Evolutionary conservation across 2,113 vertebrate genomes (phyloP).

Genomic region (Anguilla rostrata): DNA sequence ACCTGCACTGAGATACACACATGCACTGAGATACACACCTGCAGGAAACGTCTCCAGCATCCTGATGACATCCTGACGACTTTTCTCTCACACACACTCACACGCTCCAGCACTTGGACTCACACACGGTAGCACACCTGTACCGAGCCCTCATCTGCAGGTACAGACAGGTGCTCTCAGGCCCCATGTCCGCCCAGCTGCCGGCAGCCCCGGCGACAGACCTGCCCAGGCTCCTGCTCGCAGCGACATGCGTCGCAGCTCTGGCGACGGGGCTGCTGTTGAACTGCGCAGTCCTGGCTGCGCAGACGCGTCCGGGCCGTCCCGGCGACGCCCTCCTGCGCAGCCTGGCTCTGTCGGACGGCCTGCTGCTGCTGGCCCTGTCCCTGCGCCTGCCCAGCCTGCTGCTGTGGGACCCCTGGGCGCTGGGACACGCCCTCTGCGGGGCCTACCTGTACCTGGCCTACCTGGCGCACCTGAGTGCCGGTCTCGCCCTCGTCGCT

Average conservation of each 20-base stretch:
- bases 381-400: background rate
- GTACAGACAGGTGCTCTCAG: background rate
- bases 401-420: background rate
- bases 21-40: no score
- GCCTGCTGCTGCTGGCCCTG: constrained; percentile 7
- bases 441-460: background rate
- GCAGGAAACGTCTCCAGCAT: no score
- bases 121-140: no score
- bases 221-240: background rate
- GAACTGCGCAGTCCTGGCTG: background rate
- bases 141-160: background rate
- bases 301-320: background rate
- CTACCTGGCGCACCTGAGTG: constrained; percentile 2
- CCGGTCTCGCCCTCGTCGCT: background rate
- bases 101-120: no score
- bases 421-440: background rate
- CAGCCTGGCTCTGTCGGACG: background rate
- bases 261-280: background rate
- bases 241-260: background rate
- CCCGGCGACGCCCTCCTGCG: background rate
- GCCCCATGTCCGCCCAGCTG: background rate
- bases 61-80: no score
- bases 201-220: background rate
- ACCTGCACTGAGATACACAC: no score
- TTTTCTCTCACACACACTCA: no score